phyloP scores from a whole-genome alignment of 2,113 vertebrate genomes.

The Rhegmatorhina hoffmannsi region DNA sequence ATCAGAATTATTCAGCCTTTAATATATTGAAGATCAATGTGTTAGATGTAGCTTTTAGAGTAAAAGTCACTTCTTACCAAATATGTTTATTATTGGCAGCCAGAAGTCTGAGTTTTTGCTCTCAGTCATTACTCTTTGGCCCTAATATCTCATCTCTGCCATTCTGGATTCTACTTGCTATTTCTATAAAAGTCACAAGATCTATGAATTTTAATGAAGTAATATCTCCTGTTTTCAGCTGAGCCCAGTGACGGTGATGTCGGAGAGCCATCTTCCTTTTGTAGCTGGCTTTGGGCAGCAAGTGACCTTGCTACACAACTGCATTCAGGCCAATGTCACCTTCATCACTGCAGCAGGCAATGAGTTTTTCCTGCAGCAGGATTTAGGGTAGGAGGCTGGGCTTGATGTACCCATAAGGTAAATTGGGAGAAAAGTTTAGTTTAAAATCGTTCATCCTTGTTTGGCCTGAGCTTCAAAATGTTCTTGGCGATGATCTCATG shows the following conservation, averaged over 20 bases:
- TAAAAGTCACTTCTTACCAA: neutral
- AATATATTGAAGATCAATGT: neutral
- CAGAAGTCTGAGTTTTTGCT: neutral
- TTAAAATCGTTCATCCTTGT: neutral
- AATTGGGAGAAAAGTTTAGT: neutral
- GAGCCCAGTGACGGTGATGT: neutral
- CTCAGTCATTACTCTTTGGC: conserved; percentile 28
- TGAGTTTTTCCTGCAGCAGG: neutral
- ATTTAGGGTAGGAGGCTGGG: neutral
- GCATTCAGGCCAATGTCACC: conserved; percentile 22
- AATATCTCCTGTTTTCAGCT: conserved; percentile 35
- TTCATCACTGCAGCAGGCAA: conserved; percentile 11
- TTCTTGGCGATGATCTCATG: neutral
- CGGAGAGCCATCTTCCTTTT: neutral
- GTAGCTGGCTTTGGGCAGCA: neutral
- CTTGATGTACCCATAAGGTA: neutral
- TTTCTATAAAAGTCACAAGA: conserved; percentile 22
- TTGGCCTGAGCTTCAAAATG: neutral
- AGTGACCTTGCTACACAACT: neutral
- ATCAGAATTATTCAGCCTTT: conserved; percentile 22
- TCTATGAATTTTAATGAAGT: conserved; percentile 61
- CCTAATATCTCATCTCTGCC: neutral
- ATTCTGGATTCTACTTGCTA: conserved; percentile 14
- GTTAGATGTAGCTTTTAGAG: neutral
- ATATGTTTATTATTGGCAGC: conserved; percentile 9